These are phyloP conservation scores for Acronicta aceris DNA, from an alignment of 2,888 invertebrate genomes.

Conservation along the genomic window DNA sequence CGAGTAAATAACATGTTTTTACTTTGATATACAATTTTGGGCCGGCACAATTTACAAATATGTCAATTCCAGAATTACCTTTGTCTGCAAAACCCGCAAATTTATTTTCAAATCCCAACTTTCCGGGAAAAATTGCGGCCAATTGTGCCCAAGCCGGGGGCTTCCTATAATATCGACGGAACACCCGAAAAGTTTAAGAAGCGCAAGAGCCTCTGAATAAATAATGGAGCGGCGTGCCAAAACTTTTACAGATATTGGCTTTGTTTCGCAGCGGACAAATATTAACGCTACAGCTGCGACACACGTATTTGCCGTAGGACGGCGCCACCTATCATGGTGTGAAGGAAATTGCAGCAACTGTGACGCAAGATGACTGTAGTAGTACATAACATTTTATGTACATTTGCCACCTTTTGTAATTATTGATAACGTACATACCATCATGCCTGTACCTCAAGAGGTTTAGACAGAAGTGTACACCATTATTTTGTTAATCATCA, in stretches of 20 bases:
- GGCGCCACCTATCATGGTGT: conserved; percentile 23
- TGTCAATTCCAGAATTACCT: conserved; percentile 18
- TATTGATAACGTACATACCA: too few species aligned
- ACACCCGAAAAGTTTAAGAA: conserved; percentile 72
- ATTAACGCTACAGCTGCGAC: conserved; percentile 76
- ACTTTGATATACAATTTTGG: conserved; percentile 20
- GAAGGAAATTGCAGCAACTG: conserved; percentile 36
- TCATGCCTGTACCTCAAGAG: too few species aligned
- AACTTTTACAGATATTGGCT: conserved; percentile 83
- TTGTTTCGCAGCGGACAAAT: conserved; percentile 76
- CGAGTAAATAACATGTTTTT: conserved; percentile 18
- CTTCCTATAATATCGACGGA: conserved; percentile 66
- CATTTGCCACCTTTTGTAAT: background rate
- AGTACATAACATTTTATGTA: too few species aligned
- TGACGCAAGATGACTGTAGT: conserved; percentile 4
- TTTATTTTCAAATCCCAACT: conserved; percentile 58
- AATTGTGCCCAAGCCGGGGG: conserved; percentile 61
- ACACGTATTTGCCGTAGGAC: conserved; percentile 50
- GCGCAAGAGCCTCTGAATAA: conserved; percentile 79
- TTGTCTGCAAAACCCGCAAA: conserved; percentile 49
- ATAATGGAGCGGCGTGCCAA: conserved; percentile 72
- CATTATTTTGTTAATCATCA: too few species aligned
- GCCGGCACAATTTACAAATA: conserved; percentile 8
- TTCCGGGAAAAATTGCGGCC: conserved; percentile 64
- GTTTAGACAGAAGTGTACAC: too few species aligned